Evolutionary conservation across 2,113 vertebrate species (phyloP).

Genomic region (Cardinalis cardinalis): DNA sequence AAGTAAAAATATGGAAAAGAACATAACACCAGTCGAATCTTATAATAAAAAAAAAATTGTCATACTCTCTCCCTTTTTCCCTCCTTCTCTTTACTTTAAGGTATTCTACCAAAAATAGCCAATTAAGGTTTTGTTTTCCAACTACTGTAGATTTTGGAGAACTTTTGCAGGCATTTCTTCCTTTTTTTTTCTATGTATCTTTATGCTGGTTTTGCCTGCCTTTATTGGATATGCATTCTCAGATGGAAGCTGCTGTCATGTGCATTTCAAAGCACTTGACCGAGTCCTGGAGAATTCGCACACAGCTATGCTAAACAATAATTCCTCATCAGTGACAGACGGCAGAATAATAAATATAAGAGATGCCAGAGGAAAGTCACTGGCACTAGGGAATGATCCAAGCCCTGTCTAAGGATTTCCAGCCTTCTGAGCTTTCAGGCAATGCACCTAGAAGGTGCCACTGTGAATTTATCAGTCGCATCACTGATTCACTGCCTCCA

Average conservation of each 20-base stretch:
- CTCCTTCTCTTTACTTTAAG: neutral
- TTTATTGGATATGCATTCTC: neutral
- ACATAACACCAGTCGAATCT: neutral
- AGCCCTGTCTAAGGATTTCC: neutral
- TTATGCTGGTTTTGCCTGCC: neutral
- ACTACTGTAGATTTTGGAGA: neutral
- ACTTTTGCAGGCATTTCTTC: neutral
- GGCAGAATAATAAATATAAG: neutral
- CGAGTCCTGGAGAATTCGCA: neutral
- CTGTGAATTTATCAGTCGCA: conserved; percentile 3
- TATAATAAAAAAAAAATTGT: neutral
- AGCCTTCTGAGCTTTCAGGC: conserved; percentile 7
- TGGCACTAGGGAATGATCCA: neutral
- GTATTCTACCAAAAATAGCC: neutral
- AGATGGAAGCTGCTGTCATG: neutral
- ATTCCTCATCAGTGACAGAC: neutral
- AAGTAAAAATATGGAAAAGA: neutral
- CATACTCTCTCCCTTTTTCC: neutral
- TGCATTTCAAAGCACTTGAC: neutral
- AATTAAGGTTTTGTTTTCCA: neutral
- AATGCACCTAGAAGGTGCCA: neutral
- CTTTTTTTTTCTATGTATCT: neutral
- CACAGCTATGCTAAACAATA: neutral
- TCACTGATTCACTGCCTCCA: conserved; percentile 9
- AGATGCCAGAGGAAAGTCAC: neutral